Evolutionary conservation across 1,140 invertebrate genomes (phyloP).

Genomic region (Drosophila kikkawai): DNA sequence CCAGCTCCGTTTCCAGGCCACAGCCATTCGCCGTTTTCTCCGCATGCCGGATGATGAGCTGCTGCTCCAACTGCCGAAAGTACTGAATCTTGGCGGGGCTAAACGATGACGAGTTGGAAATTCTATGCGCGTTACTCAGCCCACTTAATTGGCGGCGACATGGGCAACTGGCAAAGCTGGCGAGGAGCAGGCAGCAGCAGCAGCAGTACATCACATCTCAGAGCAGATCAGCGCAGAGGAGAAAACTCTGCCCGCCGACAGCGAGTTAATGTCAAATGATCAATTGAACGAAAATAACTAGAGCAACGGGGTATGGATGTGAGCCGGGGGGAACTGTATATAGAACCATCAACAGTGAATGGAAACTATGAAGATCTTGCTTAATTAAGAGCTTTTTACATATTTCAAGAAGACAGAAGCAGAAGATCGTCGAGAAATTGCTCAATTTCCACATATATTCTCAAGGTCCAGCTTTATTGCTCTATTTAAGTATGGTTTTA

Average conservation of each 20-base stretch:
- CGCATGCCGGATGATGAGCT: constrained; percentile 53
- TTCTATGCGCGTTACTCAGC: constrained; percentile 51
- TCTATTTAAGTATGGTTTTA: constrained; percentile 8
- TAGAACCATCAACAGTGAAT: constrained; percentile 44
- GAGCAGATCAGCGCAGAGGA: constrained; percentile 15
- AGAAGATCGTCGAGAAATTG: constrained; percentile 11
- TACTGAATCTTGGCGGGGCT: constrained; percentile 72
- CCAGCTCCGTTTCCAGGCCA: constrained; percentile 30
- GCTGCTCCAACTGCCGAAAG: constrained; percentile 73
- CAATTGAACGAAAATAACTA: constrained; percentile 73
- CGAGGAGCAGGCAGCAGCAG: constrained; percentile 39
- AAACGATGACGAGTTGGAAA: constrained; percentile 25
- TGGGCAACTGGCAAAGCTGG: constrained; percentile 54
- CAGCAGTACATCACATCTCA: constrained; percentile 23
- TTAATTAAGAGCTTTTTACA: constrained; percentile 46
- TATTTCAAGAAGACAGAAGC: not conserved
- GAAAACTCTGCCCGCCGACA: constrained; percentile 44
- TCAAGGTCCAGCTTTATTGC: constrained; percentile 17
- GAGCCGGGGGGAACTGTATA: constrained; percentile 6
- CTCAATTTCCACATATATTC: constrained; percentile 8
- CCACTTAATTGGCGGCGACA: constrained; percentile 57
- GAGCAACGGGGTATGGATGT: constrained; percentile 41
- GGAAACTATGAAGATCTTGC: constrained; percentile 41
- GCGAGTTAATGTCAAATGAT: constrained; percentile 76
- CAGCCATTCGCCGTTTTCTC: constrained; percentile 27